phyloP scores from a whole-genome alignment of 2,797 vertebrate genomes.

The Platalea minor region DNA sequence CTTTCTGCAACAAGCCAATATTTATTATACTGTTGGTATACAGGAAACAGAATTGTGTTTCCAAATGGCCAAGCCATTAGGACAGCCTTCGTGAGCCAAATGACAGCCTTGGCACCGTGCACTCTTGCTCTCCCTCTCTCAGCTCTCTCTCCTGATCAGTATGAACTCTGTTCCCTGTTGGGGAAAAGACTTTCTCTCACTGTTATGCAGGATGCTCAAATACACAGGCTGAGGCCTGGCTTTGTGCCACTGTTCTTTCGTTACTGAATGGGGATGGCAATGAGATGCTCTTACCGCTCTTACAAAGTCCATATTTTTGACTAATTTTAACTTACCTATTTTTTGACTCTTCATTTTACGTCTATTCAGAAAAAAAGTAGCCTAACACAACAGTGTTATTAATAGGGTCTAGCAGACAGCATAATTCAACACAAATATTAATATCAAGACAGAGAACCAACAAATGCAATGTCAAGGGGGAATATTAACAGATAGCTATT shows the following conservation, averaged over 20 bases:
- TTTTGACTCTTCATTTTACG: neutral
- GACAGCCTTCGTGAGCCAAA: neutral
- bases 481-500: conserved; percentile 57
- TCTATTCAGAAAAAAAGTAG: neutral
- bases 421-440: neutral
- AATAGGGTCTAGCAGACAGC: neutral
- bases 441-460: neutral
- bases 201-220: neutral
- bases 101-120: neutral
- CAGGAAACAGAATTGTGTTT: neutral
- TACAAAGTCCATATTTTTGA: neutral
- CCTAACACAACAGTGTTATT: neutral
- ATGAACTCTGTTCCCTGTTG: neutral
- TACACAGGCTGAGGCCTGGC: neutral
- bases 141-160: neutral
- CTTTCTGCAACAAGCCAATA: neutral
- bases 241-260: neutral
- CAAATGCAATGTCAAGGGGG: conserved; percentile 4
- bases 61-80: neutral
- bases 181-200: neutral
- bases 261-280: neutral
- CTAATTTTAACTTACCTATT: neutral
- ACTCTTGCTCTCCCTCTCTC: neutral
- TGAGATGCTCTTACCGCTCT: neutral
- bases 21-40: neutral